Conservation (phyloP, 2,113 vertebrate species). For the Rhipidura dahli region DNA sequence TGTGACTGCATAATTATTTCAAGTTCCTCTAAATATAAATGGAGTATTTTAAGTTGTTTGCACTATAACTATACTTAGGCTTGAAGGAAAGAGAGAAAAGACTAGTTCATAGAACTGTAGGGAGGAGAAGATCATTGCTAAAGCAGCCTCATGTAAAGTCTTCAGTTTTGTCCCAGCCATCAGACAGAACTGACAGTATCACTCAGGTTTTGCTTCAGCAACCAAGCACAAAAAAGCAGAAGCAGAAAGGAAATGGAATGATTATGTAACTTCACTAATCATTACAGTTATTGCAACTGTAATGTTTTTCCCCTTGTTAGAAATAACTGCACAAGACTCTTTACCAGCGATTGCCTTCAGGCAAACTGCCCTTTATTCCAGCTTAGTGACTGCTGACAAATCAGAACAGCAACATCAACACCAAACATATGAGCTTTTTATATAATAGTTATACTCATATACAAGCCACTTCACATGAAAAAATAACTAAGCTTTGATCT, state of each 20-base stretch:
- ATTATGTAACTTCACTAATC: not conserved
- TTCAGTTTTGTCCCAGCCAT: not conserved
- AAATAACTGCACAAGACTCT: conserved; percentile 11
- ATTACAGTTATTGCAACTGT: not conserved
- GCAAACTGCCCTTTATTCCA: conserved; percentile 30
- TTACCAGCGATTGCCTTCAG: not conserved
- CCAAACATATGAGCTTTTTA: not conserved
- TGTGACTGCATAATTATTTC: not conserved
- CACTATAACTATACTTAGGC: not conserved
- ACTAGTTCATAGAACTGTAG: not conserved
- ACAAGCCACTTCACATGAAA: not conserved
- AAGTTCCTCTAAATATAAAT: conserved; percentile 2
- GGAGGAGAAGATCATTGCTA: not conserved
- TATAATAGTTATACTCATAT: not conserved
- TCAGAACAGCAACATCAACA: not conserved
- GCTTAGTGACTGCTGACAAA: not conserved
- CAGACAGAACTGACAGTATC: not conserved
- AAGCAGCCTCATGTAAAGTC: not conserved
- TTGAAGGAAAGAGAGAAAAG: not conserved
- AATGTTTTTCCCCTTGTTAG: not conserved
- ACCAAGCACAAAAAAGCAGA: not conserved
- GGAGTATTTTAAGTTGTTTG: conserved; percentile 7
- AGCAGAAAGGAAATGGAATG: not conserved
- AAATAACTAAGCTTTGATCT: not conserved
- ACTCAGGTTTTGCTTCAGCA: not conserved